Conservation (phyloP, 2,888 invertebrate genomes). For the Subacronicta megacephala region DNA sequence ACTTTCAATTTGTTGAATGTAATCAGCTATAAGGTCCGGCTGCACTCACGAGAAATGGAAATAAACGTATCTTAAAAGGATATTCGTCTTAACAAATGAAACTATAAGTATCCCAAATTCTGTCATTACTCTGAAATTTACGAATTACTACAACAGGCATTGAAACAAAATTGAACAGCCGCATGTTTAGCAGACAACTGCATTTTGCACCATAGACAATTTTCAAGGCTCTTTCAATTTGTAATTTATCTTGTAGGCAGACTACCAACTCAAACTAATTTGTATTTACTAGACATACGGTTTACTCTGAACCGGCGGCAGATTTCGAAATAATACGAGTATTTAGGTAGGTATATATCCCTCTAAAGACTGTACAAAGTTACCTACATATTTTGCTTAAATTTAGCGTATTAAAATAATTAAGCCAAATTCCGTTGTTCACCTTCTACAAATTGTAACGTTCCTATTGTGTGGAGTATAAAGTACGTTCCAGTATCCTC, state of each 20-base stretch:
- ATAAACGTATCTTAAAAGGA: too few relatives aligned
- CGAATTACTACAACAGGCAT: too few relatives aligned
- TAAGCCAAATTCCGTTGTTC: constrained; percentile 60
- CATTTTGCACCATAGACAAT: constrained; percentile 35
- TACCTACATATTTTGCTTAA: constrained; percentile 15
- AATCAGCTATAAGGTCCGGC: constrained; percentile 1
- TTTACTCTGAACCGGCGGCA: constrained; percentile 36
- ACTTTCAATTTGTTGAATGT: background rate
- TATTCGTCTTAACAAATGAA: too few relatives aligned
- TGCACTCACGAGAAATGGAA: background rate
- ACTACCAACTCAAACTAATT: background rate
- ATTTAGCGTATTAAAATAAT: constrained; percentile 47
- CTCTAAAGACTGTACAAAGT: constrained; percentile 7
- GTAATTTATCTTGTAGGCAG: constrained; percentile 44
- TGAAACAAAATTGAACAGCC: too few relatives aligned
- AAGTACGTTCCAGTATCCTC: constrained; percentile 63
- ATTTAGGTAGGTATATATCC: background rate
- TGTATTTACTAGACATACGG: constrained; percentile 13
- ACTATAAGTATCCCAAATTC: too few relatives aligned
- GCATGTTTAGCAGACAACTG: background rate
- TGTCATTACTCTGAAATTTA: too few relatives aligned
- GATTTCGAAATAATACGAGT: constrained; percentile 20
- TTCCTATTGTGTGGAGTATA: constrained; percentile 66
- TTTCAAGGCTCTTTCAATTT: constrained; percentile 40
- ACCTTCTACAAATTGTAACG: constrained; percentile 76